Evolutionary conservation across 2,888 invertebrate genomes (phyloP), one percentile per base, ranked within the genome.

Genomic region (Lomographa bimaculata): DNA sequence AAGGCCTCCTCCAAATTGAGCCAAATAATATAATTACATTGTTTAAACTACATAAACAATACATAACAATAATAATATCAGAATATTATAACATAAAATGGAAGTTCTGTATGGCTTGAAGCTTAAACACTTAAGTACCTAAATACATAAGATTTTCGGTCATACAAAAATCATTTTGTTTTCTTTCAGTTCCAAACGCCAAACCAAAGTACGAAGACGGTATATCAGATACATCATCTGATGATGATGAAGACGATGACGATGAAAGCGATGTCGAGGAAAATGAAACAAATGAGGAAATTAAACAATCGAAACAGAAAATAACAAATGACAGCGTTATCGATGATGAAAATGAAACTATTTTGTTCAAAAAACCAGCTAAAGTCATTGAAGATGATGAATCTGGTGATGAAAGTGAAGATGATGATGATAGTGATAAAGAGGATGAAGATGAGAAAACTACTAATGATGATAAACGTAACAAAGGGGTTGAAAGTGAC

Each of bases 151-250:
- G n/a, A n/a, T n/a, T n/a, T n/a, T n/a, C n/a, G n/a, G n/a, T n/a
- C n/a, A n/a, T n/a, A n/a, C n/a, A n/a, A n/a, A n/a, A n/a, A n/a
- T n/a, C n/a, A n/a, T n/a, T n/a, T n/a, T n/a, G n/a, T n/a, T n/a
- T n/a, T n/a, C 30, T 60, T 75, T 40, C 51, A 89, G 87, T 86
- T 11, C 86, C 86, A 23, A 86, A 85, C 24, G 63, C 78, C 1
- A 81, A 79, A 52, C 74, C 74, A 2, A 79, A 81, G 47, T 85
- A 75, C 19, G 66, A 86, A 8, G 85, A 83, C 39, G 85, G 84
- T 0, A 58, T 86, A 49, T 84, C 86, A 1, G 86, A 85, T 38
- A 79, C 78, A 19, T 84, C 81, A 38, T 65, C 58, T 7, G 77
- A 72, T 27, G 79, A 78, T 20, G 72, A 69, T 23, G 64, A 58